Conservation (phyloP, 2,888 invertebrate species). For the Drosophila trichaetosa region DNA sequence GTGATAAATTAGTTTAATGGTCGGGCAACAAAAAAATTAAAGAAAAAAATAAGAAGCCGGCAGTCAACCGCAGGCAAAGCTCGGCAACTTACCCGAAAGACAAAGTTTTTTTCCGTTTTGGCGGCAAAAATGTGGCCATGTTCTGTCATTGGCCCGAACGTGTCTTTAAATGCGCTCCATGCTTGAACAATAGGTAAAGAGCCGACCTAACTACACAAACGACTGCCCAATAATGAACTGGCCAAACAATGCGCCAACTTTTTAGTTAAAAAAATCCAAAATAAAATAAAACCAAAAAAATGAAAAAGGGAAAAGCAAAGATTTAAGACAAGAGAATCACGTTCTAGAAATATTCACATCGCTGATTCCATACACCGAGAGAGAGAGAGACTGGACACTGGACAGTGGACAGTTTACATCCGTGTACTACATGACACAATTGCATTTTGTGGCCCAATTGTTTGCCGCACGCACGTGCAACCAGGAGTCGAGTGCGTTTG, state of each 20-base stretch:
- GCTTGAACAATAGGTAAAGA: constrained; percentile 43
- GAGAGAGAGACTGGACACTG: constrained; percentile 7
- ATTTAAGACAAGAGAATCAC: constrained; percentile 59
- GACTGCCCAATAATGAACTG: constrained; percentile 70
- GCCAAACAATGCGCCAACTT: constrained; percentile 67
- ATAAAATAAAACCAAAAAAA: constrained; percentile 15
- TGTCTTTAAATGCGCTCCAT: constrained; percentile 59
- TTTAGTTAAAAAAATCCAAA: constrained; percentile 45
- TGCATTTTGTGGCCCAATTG: constrained; percentile 69
- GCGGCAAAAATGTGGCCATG: constrained; percentile 60
- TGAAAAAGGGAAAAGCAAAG: constrained; percentile 7
- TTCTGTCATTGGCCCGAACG: constrained; percentile 40
- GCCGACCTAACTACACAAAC: constrained; percentile 45
- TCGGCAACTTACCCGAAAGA: constrained; percentile 20
- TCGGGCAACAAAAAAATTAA: constrained; percentile 29
- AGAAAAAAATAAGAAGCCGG: constrained; percentile 21
- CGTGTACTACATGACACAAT: constrained; percentile 68
- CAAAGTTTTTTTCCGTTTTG: constrained; percentile 65
- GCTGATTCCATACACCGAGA: constrained; percentile 54
- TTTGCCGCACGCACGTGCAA: constrained; percentile 73
- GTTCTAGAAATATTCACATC: constrained; percentile 72
- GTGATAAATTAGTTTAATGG: constrained; percentile 81
- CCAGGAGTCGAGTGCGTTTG: constrained; percentile 64
- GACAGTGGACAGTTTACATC: constrained; percentile 24
- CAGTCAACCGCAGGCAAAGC: constrained; percentile 65